Percentiles rank a stretch among this genome's conserved stretches.
These are phyloP conservation scores for Condylostylus longicornis DNA, from an alignment of 1,140 invertebrate genomes.

Conservation along the genomic window DNA sequence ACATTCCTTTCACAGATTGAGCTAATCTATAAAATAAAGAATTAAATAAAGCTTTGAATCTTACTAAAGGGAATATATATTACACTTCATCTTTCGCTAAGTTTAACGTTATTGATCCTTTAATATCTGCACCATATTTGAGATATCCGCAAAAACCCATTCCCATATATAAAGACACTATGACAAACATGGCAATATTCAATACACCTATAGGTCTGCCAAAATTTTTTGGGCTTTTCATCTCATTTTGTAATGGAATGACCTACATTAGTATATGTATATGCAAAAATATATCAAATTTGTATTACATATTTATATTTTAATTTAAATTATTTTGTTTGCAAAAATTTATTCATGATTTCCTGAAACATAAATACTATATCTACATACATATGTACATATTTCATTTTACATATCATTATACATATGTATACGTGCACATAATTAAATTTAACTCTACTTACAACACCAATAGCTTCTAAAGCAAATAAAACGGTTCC, in stretches of 20 bases:
- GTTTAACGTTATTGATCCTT: not conserved
- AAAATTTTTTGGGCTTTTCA: not conserved
- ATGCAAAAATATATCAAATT: not conserved
- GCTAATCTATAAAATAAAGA: too few relatives aligned
- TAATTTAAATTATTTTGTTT: not conserved
- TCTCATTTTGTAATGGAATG: not conserved
- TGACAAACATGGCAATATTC: conserved; percentile 55
- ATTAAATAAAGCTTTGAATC: not conserved
- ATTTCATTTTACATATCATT: too few relatives aligned
- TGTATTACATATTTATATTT: not conserved
- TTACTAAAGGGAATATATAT: not conserved
- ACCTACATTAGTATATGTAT: too few relatives aligned
- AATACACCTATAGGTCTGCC: not conserved
- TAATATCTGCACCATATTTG: conserved; percentile 42
- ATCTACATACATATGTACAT: too few relatives aligned
- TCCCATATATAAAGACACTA: conserved; percentile 50
- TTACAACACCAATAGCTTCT: conserved; percentile 71
- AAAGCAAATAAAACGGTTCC: conserved; percentile 75
- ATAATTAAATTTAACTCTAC: conserved; percentile 17
- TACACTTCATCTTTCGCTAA: not conserved
- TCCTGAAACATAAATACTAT: too few relatives aligned
- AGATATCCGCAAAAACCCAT: conserved; percentile 67
- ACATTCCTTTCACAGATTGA: not conserved
- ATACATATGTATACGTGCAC: not conserved
- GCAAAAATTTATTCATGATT: not conserved